A percentile compares a stretch with the other conserved stretches of the same genome.
These are phyloP conservation scores for Physeter macrocephalus DNA, from an alignment of 2,113 vertebrate species.

Conservation along the genomic window DNA sequence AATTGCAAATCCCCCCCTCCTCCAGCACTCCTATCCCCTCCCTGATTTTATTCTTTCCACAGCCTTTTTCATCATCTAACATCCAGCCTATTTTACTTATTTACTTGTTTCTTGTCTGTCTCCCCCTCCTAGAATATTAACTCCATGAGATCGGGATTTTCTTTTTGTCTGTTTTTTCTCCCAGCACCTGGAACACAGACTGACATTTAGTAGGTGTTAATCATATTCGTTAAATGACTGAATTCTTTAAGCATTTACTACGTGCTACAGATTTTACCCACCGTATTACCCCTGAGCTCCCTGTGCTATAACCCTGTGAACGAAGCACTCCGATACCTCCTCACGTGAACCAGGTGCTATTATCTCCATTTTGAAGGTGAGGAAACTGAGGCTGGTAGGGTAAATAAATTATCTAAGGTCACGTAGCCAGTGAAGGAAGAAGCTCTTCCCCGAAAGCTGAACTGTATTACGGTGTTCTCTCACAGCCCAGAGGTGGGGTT, in stretches of 20 bases:
- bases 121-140: background rate
- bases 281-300: fast-evolving
- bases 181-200: background rate
- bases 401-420: background rate
- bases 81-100: background rate
- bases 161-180: background rate
- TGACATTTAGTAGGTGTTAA: background rate
- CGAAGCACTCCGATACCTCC: background rate
- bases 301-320: background rate
- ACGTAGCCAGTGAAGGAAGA: background rate
- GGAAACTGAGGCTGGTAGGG: background rate
- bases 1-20: background rate
- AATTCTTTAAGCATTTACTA: background rate
- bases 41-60: background rate
- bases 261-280: background rate
- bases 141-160: background rate
- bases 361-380: background rate
- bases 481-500: fast-evolving
- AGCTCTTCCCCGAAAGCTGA: background rate
- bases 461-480: background rate
- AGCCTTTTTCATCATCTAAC: background rate
- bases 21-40: too few relatives aligned
- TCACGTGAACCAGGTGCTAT: background rate
- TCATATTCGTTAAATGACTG: background rate
- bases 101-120: background rate